These are phyloP conservation scores for Pangasius larnaudii DNA, from an alignment of 2,797 vertebrate species.

Conservation along the genomic window DNA sequence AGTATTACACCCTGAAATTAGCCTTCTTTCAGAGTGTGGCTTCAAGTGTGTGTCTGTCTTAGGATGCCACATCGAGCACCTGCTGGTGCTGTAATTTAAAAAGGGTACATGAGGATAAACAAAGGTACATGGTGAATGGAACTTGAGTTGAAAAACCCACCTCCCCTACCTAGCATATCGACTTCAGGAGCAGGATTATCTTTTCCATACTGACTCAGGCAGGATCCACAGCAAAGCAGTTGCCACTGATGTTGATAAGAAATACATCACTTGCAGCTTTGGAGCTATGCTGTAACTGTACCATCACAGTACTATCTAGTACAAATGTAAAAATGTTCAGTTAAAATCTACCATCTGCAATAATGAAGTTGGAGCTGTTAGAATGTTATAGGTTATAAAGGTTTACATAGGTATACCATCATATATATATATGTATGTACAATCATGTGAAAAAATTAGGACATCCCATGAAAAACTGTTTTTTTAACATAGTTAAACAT, in stretches of 20 bases:
- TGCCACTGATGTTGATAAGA: neutral
- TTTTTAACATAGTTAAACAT: no score
- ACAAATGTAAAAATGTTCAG: neutral
- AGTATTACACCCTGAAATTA: slow-evolving; percentile 30
- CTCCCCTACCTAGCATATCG: neutral
- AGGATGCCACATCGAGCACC: slow-evolving; percentile 1
- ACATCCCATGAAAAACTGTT: no score
- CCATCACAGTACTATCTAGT: neutral
- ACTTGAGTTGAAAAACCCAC: slow-evolving; percentile 15
- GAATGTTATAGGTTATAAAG: neutral
- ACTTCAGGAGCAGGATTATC: slow-evolving; percentile 1
- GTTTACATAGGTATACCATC: neutral
- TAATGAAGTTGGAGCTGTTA: neutral
- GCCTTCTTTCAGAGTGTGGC: slow-evolving; percentile 16
- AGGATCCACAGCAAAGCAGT: slow-evolving; percentile 12
- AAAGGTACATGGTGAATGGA: slow-evolving; percentile 23
- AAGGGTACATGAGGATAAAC: slow-evolving; percentile 38
- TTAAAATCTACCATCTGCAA: neutral
- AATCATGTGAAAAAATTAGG: no score
- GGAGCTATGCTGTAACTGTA: neutral
- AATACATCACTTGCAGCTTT: neutral
- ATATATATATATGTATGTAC: no score
- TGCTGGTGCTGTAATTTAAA: slow-evolving; percentile 42
- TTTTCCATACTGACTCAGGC: slow-evolving; percentile 25
- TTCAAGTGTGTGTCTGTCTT: slow-evolving; percentile 34